phyloP scores from a whole-genome alignment of 1,140 invertebrate genomes.

The Diuraphis noxia region DNA sequence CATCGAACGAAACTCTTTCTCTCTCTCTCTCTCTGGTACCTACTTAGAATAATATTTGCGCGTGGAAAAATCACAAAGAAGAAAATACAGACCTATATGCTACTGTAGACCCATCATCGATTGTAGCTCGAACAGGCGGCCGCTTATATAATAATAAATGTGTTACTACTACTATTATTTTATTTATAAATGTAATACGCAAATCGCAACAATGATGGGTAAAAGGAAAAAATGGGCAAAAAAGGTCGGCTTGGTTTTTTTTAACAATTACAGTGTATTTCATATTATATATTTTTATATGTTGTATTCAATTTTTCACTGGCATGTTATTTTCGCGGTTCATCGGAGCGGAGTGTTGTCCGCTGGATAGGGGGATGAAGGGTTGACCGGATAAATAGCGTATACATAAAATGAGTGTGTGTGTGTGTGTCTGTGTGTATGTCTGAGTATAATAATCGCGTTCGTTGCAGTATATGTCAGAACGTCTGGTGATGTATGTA shows the following conservation, averaged over 20 bases:
- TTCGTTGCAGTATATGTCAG: not conserved
- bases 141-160: too few species aligned
- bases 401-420: not conserved
- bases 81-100: not conserved
- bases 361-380: not conserved
- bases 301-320: not conserved
- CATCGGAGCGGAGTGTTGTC: slow-evolving; percentile 14
- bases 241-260: not conserved
- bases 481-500: not conserved
- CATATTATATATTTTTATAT: not conserved
- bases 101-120: not conserved
- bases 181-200: not conserved
- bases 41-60: not conserved
- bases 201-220: not conserved
- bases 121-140: not conserved
- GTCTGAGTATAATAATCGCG: not conserved
- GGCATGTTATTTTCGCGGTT: not conserved
- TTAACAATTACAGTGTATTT: slow-evolving; percentile 4
- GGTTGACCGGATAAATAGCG: not conserved
- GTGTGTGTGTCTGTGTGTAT: not conserved
- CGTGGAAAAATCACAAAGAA: not conserved
- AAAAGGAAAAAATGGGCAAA: not conserved
- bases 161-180: not conserved
- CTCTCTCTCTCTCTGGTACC: not conserved
- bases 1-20: not conserved